Evolutionary conservation across 2,797 vertebrate genomes (phyloP), one percentile per base, ranked within the genome.

Genomic region (Phoeniculus purpureus): DNA sequence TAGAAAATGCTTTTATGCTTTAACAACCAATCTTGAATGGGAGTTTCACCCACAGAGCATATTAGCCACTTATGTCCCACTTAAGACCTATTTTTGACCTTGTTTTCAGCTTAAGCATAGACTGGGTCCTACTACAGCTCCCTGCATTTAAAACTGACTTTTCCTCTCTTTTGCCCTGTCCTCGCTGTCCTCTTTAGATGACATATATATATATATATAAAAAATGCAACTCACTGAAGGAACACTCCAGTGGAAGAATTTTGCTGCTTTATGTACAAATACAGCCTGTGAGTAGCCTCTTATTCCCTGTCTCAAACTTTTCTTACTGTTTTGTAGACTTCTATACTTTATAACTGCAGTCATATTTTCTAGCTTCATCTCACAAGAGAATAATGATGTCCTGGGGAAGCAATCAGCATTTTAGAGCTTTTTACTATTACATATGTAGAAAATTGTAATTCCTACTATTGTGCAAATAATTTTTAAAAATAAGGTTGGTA

Each of bases 1-100:
- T 65, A 88, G 81, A 90, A 93, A 93, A 87, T 52, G 43, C 32
- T 80, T 90, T 90, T 89, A 71, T 85, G 82, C 60, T 59, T 68
- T 90, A 92, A 90, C 32, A 85, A 67, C 31, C 19, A 50, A 8
- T 48, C 21, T 72, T 52, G 65, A 71, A 90, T 19, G 6, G 16
- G 13, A 54, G 22, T 93, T 94, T 88, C 61, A 65, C 32, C 59
- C 61, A 74, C 51, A 50, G 58, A 62, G 26, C 34, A n/a, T 54
- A 77, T 88, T 79, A 93, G 55, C 32, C 78, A 67, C n/a, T 91
- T 89, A 87, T 0, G 1, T 34, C 26, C 50, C 51, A 81, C 58
- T 91, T 91, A 74, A 74, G 40, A 74, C 56, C 21, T 84, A 65
- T 77, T 93, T 93, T 92, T 86, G 15, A 86, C 87, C 61, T 81